phyloP scores from a whole-genome alignment of 2,888 invertebrate species.

The Deroplatys truncata region DNA sequence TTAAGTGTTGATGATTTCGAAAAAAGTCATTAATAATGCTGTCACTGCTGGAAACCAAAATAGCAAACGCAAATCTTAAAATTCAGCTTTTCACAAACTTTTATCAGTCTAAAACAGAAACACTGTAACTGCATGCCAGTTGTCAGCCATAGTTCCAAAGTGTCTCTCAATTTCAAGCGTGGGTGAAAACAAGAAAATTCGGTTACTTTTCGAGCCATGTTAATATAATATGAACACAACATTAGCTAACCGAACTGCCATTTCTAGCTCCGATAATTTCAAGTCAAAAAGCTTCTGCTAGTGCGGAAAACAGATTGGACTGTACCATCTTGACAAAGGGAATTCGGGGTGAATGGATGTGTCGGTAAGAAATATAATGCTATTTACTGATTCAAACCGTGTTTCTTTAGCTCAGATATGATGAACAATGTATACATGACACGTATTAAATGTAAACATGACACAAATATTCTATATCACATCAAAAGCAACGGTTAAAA shows the following conservation, averaged over 20 bases:
- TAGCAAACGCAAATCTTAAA: background rate
- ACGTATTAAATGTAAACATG: background rate
- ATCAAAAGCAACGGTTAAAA: background rate
- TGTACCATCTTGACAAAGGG: constrained; percentile 23
- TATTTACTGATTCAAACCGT: background rate
- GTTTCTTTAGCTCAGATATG: background rate
- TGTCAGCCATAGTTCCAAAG: constrained; percentile 20
- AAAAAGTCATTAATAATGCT: background rate
- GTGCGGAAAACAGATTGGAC: constrained; percentile 19
- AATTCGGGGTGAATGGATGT: constrained; percentile 13
- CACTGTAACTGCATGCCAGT: background rate
- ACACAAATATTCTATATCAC: background rate
- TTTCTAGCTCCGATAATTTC: background rate
- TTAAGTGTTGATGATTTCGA: constrained; percentile 11
- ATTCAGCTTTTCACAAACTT: background rate
- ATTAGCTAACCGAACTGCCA: background rate
- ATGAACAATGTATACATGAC: background rate
- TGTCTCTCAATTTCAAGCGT: background rate
- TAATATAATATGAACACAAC: background rate
- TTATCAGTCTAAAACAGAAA: background rate
- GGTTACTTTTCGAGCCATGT: background rate
- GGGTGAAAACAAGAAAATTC: background rate
- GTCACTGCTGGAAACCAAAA: background rate
- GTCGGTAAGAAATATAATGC: background rate
- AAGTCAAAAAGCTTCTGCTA: constrained; percentile 23